Evolutionary conservation across 2,113 vertebrate genomes (phyloP), one percentile per base, ranked within the genome.

Genomic region (Coptodon rendalli): DNA sequence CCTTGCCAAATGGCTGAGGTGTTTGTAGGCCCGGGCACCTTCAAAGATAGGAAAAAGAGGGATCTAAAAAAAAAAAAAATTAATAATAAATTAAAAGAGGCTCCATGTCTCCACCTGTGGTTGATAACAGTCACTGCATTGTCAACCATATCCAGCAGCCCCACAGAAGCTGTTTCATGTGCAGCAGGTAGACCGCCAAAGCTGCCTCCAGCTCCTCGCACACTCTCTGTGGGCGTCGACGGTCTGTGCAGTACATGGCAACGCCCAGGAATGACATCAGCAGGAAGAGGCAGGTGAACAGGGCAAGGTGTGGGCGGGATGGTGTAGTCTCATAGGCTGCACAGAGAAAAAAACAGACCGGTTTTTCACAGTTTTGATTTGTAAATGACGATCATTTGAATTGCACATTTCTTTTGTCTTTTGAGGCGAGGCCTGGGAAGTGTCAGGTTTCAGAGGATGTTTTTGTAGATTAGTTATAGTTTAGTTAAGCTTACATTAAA

Each of bases 111-210:
- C 91, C 90, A n/a, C 89, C 84, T 90, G 81, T 92, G 92, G 80
- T 86, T 8, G 43, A 71, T 86, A 63, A 83, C 66, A 59, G 80
- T 97, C 97, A 98, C 88, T 97, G 97, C 94, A 95, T 97, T 87
- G 94, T 95, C 78, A 98, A 91, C 97, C 97, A 97, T 87, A 94
- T 96, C 97, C 98, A 99, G 91, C 97, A 98, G 86, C 96, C 95
- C 94, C 97, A 96, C 86, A 97, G 95, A 4, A 92, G 4, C 3
- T 96, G 97, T 90, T 97, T 97, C 89, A 99, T 89, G 16, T 95
- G 97, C 89, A 98, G 93, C 89, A 96, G 83, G 93, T 97, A 94
- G 83, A 96, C 94, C 7, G 97, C 96, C 85, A 99, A 91, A 16
- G 59, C 83, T 7, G 97, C 97, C 89, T 96, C 94, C 86, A 98